Conservation (phyloP, 2,888 invertebrate genomes). For the Muschampia plurimacula region DNA sequence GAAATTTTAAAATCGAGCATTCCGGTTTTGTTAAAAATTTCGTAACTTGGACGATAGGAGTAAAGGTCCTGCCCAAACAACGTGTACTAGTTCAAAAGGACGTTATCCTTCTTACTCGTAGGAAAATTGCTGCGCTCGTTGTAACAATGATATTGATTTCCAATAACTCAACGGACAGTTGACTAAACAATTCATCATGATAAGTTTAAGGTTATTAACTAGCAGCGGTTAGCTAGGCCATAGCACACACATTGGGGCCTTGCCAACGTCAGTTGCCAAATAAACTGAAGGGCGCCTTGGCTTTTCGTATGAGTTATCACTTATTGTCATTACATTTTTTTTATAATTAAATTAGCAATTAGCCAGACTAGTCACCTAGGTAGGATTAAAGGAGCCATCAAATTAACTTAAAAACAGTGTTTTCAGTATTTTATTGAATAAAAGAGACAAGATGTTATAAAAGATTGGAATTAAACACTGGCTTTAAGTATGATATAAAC, state of each 20-base stretch:
- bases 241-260: slow-evolving; percentile 67
- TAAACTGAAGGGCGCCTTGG: slow-evolving; percentile 61
- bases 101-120: background rate
- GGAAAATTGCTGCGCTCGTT: slow-evolving; percentile 17
- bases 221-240: slow-evolving; percentile 50
- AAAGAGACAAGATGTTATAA: background rate
- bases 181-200: slow-evolving; percentile 60
- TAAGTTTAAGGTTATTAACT: slow-evolving; percentile 51
- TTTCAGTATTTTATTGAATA: too few species aligned
- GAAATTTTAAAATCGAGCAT: too few species aligned
- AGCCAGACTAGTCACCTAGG: background rate
- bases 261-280: slow-evolving; percentile 71
- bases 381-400: background rate
- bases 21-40: background rate
- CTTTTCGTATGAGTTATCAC: slow-evolving; percentile 56
- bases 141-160: slow-evolving; percentile 52
- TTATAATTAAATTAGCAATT: background rate
- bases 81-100: background rate
- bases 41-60: background rate
- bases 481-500: background rate
- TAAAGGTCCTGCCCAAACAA: too few species aligned
- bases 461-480: background rate
- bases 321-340: background rate
- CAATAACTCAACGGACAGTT: slow-evolving; percentile 45
- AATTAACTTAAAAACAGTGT: background rate